A percentile compares a stretch with the other conserved stretches of the same genome.
Conservation (phyloP, 1,140 invertebrate genomes). For the Brachionus rubens region DNA sequence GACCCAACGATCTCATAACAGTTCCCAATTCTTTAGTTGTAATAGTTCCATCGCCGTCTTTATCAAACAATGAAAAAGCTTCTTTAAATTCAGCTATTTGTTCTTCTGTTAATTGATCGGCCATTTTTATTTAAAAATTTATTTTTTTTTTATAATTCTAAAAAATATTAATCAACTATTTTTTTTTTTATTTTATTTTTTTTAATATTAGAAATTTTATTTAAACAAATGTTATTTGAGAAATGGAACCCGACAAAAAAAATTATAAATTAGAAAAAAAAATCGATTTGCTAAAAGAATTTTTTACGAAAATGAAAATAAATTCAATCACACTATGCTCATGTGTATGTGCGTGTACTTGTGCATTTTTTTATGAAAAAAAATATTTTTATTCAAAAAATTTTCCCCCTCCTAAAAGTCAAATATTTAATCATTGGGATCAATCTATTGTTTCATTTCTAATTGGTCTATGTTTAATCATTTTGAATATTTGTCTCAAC, state of each 20-base stretch:
- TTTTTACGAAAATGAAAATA: too few species aligned
- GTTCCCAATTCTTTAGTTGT: constrained; percentile 99
- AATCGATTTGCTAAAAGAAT: too few species aligned
- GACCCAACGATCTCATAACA: constrained; percentile 92
- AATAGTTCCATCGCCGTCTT: constrained; percentile 98
- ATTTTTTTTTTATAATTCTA: background rate
- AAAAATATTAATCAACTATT: background rate
- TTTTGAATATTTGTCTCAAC: background rate
- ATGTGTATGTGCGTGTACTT: too few species aligned
- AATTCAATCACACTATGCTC: too few species aligned
- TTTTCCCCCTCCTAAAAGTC: background rate
- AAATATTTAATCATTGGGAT: background rate
- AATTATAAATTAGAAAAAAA: too few species aligned
- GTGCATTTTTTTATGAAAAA: too few species aligned
- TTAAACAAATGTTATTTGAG: too few species aligned
- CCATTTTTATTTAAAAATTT: too few species aligned
- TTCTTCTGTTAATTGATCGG: constrained; percentile 94
- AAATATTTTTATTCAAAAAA: too few species aligned
- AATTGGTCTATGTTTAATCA: background rate
- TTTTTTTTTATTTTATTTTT: too few species aligned
- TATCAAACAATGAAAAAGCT: constrained; percentile 97
- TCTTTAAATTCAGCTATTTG: constrained; percentile 99
- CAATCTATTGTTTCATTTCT: background rate
- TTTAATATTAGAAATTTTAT: too few species aligned
- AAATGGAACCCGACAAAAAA: too few species aligned